phyloP scores from a whole-genome alignment of 2,888 invertebrate species.

The Lysandra coridon region DNA sequence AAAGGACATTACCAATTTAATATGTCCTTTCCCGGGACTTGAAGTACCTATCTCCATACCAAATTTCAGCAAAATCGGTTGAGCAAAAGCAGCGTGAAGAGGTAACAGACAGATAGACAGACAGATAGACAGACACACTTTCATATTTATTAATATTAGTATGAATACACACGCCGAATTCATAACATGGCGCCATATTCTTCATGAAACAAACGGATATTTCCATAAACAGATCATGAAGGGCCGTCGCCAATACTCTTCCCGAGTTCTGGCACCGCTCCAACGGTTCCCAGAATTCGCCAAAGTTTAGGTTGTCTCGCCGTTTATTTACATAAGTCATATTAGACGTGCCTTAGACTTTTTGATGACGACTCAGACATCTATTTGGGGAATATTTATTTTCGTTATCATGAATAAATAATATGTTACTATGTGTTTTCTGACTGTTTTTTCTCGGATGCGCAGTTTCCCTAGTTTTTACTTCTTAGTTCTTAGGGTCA shows the following conservation, averaged over 20 bases:
- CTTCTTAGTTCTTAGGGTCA: too few relatives aligned
- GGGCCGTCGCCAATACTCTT: conserved; percentile 71
- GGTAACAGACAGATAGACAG: too few relatives aligned
- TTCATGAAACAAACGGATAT: conserved; percentile 61
- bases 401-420: not conserved
- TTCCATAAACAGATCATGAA: conserved; percentile 72
- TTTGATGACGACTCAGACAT: conserved; percentile 13
- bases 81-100: too few relatives aligned
- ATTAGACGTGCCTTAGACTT: conserved; percentile 53
- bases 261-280: conserved; percentile 65
- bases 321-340: conserved; percentile 77
- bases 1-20: too few relatives aligned
- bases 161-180: too few relatives aligned
- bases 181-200: conserved; percentile 43
- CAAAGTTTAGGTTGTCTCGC: conserved; percentile 79
- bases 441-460: not conserved
- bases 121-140: too few relatives aligned
- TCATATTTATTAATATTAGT: too few relatives aligned
- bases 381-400: conserved; percentile 4
- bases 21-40: too few relatives aligned
- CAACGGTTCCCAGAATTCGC: conserved; percentile 75
- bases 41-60: too few relatives aligned
- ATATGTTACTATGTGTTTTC: not conserved
- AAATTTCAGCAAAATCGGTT: too few relatives aligned
- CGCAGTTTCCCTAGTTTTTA: not conserved